Percentiles rank a stretch among this genome's conserved stretches.
Evolutionary conservation across 2,113 vertebrate genomes (phyloP).

Genomic region (Pelecanus crispus): DNA sequence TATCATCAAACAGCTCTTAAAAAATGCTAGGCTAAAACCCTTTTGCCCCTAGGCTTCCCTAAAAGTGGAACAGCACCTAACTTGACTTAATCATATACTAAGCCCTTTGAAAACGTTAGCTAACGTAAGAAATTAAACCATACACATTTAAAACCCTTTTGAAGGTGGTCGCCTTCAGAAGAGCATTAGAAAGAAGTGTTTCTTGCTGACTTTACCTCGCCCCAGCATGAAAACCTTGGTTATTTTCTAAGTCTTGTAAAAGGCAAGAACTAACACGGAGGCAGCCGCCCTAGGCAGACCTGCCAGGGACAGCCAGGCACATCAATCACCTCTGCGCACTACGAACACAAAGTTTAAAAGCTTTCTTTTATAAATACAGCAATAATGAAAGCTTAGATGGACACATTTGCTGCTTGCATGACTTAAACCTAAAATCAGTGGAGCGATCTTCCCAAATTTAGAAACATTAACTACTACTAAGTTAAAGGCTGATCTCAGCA

Average conservation of each 20-base stretch:
- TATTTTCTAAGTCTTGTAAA: neutral
- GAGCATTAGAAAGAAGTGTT: neutral
- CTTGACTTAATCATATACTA: neutral
- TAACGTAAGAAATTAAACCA: neutral
- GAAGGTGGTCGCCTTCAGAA: neutral
- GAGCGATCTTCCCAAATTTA: neutral
- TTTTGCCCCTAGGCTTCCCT: neutral
- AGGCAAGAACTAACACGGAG: neutral
- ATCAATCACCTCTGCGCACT: neutral
- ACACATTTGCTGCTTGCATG: neutral
- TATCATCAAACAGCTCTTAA: neutral
- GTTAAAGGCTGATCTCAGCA: neutral
- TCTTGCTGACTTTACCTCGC: neutral
- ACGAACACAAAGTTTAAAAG: neutral
- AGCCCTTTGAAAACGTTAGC: neutral
- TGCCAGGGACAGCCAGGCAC: neutral
- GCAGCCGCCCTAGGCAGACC: neutral
- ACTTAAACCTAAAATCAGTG: neutral
- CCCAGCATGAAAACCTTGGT: neutral
- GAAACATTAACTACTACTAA: neutral
- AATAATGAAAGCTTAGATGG: neutral
- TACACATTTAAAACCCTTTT: neutral
- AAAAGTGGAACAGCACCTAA: neutral
- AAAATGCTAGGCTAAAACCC: neutral
- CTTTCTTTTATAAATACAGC: neutral